Percentiles rank a stretch among this genome's conserved stretches.
These are phyloP conservation scores for Erinaceus europaeus DNA, from an alignment of 2,113 vertebrate species.

Conservation along the genomic window DNA sequence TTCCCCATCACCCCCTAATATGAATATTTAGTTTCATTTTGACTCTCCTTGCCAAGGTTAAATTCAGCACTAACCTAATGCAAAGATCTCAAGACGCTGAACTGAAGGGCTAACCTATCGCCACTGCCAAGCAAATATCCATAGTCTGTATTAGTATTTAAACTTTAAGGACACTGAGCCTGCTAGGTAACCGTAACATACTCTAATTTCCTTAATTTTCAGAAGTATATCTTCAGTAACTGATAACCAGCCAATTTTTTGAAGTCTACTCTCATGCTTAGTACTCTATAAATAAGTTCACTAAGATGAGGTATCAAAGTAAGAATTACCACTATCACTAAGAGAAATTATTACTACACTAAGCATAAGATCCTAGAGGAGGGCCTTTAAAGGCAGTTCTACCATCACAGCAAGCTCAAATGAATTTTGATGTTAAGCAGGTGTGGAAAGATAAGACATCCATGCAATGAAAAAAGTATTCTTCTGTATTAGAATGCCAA, in stretches of 20 bases:
- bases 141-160: neutral
- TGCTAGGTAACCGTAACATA: neutral
- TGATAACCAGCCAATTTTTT: neutral
- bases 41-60: slow-evolving; percentile 58
- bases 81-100: slow-evolving; percentile 2
- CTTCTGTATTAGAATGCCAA: neutral
- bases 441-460: neutral
- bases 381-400: neutral
- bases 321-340: slow-evolving; percentile 40
- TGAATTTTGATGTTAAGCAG: neutral
- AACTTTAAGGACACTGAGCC: neutral
- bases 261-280: neutral
- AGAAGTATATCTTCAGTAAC: neutral
- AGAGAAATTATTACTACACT: neutral
- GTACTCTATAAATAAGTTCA: neutral
- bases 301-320: neutral
- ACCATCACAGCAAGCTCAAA: neutral
- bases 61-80: slow-evolving; percentile 31
- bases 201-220: neutral
- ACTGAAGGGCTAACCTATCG: neutral
- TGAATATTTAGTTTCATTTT: slow-evolving; percentile 74
- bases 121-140: neutral
- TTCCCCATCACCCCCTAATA: neutral
- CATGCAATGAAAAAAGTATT: neutral
- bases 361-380: neutral